Percentiles rank a stretch among this genome's conserved stretches.
These are phyloP conservation scores for Colletes latitarsis DNA, from an alignment of 1,140 invertebrate genomes.

Conservation along the genomic window DNA sequence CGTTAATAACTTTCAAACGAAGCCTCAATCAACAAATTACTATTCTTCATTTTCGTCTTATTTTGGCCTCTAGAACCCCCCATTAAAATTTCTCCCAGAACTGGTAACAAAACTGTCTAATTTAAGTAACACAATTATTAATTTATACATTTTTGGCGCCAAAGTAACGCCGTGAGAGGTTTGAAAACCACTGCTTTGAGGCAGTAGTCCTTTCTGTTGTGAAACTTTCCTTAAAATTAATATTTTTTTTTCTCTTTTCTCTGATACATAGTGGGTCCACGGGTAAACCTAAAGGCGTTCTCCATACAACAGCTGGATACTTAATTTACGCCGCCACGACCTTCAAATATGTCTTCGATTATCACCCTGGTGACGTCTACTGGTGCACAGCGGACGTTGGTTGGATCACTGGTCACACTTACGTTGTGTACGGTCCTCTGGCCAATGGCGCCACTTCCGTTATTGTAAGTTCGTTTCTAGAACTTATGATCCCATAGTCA, in stretches of 20 bases:
- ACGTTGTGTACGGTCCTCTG: conserved; percentile 96
- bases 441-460: conserved; percentile 96
- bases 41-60: no score
- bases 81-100: no score
- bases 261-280: conserved; percentile 90
- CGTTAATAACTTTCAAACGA: no score
- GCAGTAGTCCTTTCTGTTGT: not conserved
- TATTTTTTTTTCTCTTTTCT: not conserved
- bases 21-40: no score
- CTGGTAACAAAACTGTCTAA: no score
- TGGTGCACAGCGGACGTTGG: conserved; percentile 99
- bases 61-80: no score
- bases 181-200: not conserved
- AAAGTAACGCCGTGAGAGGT: no score
- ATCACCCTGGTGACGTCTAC: conserved; percentile 94
- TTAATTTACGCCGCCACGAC: conserved; percentile 94
- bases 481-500: not conserved
- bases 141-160: no score
- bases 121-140: no score
- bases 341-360: conserved; percentile 97
- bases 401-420: conserved; percentile 99
- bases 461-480: conserved; percentile 84
- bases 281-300: conserved; percentile 97
- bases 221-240: not conserved
- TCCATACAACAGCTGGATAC: conserved; percentile 97